Evolutionary conservation across 2,797 vertebrate species (phyloP).

Genomic region (Poeciliopsis infans): DNA sequence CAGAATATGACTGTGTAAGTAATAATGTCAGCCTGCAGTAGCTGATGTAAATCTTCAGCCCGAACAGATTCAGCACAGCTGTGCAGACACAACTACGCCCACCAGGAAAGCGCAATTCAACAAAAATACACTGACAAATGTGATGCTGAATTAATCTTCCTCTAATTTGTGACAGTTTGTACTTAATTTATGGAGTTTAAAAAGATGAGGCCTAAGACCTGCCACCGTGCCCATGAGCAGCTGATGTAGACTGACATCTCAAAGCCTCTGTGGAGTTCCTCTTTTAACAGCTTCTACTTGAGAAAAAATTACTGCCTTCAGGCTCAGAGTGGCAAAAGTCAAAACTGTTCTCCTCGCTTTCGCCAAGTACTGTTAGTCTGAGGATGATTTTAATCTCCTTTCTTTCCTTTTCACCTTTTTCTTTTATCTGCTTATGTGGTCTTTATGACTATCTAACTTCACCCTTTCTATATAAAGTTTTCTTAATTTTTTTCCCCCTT

Average conservation of each 20-base stretch:
- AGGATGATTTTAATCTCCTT: neutral
- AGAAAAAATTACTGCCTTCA: neutral
- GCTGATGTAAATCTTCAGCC: neutral
- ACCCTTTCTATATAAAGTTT: slow-evolving; percentile 1
- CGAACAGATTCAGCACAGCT: neutral
- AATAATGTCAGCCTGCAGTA: slow-evolving; percentile 4
- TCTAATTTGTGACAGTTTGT: slow-evolving; percentile 6
- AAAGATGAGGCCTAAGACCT: slow-evolving; percentile 7
- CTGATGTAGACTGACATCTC: slow-evolving; percentile 30
- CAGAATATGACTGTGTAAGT: neutral
- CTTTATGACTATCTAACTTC: neutral
- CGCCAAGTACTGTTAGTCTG: neutral
- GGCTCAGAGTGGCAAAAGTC: slow-evolving; percentile 19
- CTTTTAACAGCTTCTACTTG: slow-evolving; percentile 23
- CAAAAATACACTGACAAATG: neutral
- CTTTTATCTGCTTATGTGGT: neutral
- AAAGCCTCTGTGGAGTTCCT: slow-evolving; percentile 12
- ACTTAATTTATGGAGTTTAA: slow-evolving; percentile 1
- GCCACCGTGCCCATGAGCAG: neutral
- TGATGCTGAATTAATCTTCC: slow-evolving; percentile 1
- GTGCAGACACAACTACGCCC: slow-evolving; percentile 9
- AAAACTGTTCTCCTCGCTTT: neutral
- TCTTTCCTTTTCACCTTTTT: neutral
- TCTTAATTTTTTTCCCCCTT: neutral
- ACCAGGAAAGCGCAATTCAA: neutral